phyloP scores from a whole-genome alignment of 2,888 invertebrate species.

The Clepsis dumicolana region DNA sequence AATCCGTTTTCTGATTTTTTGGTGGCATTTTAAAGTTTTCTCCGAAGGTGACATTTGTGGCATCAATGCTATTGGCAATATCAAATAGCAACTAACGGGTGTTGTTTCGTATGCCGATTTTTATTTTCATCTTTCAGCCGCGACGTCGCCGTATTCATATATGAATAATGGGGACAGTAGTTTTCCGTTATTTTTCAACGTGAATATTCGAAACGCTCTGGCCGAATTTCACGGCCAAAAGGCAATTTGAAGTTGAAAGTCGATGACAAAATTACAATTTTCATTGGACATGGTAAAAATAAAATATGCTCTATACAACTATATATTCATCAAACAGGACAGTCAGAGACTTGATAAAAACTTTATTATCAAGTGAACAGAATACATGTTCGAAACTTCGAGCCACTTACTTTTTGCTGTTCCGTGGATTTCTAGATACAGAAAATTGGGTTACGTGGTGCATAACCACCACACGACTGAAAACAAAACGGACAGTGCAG shows the following conservation, averaged over 20 bases:
- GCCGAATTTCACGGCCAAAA: constrained; percentile 47
- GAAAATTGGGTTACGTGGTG: too few relatives aligned
- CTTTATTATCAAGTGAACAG: too few relatives aligned
- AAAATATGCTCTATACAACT: too few relatives aligned
- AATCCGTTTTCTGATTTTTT: background rate
- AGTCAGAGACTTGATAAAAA: too few relatives aligned
- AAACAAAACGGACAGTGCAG: too few relatives aligned
- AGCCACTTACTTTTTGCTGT: too few relatives aligned
- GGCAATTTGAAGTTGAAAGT: background rate
- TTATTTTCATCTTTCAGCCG: background rate
- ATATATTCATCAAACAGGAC: too few relatives aligned
- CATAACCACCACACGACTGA: too few relatives aligned
- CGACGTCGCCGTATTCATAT: background rate
- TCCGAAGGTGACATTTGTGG: background rate
- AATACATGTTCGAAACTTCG: too few relatives aligned
- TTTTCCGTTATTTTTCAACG: background rate
- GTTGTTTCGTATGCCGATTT: background rate
- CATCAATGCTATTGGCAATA: background rate
- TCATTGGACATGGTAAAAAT: too few relatives aligned
- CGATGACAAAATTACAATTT: background rate
- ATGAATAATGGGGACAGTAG: background rate
- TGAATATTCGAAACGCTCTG: constrained; percentile 35
- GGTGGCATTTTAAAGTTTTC: background rate
- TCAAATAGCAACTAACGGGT: background rate
- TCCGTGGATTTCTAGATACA: too few relatives aligned